A percentile compares a stretch with the other conserved stretches of the same genome.
These are phyloP conservation scores for Tenthredo notha DNA, from an alignment of 2,888 invertebrate species.

Conservation along the genomic window DNA sequence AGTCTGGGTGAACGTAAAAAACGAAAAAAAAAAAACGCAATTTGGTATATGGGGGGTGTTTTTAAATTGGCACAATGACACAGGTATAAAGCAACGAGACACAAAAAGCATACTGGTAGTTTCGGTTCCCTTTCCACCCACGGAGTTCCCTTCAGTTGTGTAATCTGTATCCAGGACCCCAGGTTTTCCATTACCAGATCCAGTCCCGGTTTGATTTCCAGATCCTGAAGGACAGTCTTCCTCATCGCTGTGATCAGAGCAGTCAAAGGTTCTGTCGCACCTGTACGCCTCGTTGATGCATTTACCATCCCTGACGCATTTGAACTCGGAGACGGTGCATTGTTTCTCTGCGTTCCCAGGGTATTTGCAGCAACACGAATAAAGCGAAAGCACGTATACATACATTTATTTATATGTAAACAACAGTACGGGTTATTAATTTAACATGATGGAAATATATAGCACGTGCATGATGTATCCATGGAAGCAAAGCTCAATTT, in stretches of 20 bases:
- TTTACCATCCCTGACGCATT: conserved; percentile 79
- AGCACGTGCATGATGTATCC: conserved; percentile 16
- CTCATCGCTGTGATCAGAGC: conserved; percentile 81
- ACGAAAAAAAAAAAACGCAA: no score
- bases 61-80: conserved; percentile 20
- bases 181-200: neutral
- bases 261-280: conserved; percentile 81
- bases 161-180: neutral
- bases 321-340: conserved; percentile 80
- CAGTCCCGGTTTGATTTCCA: conserved; percentile 66
- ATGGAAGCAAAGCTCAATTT: neutral
- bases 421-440: neutral
- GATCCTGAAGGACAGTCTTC: conserved; percentile 69
- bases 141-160: conserved; percentile 27
- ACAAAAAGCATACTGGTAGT: conserved; percentile 51
- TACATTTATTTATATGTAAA: conserved; percentile 34
- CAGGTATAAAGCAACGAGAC: conserved; percentile 45
- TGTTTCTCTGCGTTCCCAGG: conserved; percentile 73
- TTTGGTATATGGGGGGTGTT: neutral
- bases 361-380: conserved; percentile 65
- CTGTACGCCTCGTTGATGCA: conserved; percentile 79
- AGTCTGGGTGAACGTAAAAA: neutral
- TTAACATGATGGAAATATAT: neutral
- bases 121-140: neutral
- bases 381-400: conserved; percentile 62